These are phyloP conservation scores for Gila robusta DNA, from an alignment of 2,797 vertebrate species.

Conservation along the genomic window DNA sequence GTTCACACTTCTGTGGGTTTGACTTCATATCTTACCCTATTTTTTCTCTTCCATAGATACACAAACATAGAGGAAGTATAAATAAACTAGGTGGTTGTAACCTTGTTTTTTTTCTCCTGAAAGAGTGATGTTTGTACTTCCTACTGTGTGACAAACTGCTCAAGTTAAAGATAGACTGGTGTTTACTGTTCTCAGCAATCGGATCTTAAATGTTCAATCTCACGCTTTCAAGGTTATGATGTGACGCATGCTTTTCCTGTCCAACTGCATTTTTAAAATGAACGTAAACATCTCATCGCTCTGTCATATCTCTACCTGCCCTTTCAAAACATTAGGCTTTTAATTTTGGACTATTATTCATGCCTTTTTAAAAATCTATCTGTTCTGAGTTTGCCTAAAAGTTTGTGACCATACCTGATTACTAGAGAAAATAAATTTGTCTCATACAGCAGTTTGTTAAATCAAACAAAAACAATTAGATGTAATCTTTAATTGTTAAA, in stretches of 20 bases:
- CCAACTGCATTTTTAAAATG: not conserved
- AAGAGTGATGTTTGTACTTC: not conserved
- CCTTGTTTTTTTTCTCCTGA: not conserved
- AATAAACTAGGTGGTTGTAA: not conserved
- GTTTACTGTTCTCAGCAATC: not conserved
- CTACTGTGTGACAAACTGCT: not conserved
- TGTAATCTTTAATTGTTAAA: too few species aligned
- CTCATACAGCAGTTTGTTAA: too few species aligned
- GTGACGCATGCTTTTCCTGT: not conserved
- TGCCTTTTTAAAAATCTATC: too few species aligned
- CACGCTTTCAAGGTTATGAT: not conserved
- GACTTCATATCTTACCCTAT: not conserved
- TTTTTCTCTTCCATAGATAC: not conserved
- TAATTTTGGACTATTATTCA: not conserved
- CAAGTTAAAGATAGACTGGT: constrained; percentile 13
- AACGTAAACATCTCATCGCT: not conserved
- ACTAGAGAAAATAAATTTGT: too few species aligned
- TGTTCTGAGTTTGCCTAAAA: not conserved
- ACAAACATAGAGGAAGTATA: constrained; percentile 40
- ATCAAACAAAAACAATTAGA: too few species aligned
- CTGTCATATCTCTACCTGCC: not conserved
- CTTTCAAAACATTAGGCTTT: not conserved
- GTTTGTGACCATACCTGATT: too few species aligned
- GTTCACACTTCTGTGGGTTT: constrained; percentile 18
- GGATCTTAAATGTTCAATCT: constrained; percentile 5